phyloP scores from a whole-genome alignment of 1,140 invertebrate species.

The Saccostrea cuccullata region DNA sequence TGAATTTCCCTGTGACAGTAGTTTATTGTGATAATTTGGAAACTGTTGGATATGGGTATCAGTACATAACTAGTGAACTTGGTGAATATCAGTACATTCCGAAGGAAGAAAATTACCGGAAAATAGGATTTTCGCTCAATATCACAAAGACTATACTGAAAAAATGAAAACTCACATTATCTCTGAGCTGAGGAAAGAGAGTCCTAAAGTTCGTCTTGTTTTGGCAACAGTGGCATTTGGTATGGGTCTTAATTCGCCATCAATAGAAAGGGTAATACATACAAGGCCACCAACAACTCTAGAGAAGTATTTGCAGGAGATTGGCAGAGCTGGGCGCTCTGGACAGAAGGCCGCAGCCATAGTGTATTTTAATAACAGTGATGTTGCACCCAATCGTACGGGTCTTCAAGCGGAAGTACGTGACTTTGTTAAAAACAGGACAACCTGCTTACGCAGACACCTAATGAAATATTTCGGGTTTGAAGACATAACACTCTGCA shows the following conservation, averaged over 20 bases:
- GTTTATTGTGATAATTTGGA: constrained; percentile 28
- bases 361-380: constrained; percentile 58
- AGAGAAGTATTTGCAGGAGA: too few relatives aligned
- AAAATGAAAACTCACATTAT: constrained; percentile 57
- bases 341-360: constrained; percentile 51
- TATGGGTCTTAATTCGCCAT: constrained; percentile 34
- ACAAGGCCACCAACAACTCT: too few relatives aligned
- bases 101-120: constrained; percentile 44
- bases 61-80: background rate
- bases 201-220: constrained; percentile 49
- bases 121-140: constrained; percentile 57
- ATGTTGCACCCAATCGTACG: constrained; percentile 37
- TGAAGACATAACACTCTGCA: too few relatives aligned
- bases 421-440: constrained; percentile 43
- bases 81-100: background rate
- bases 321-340: too few relatives aligned
- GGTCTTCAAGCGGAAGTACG: constrained; percentile 33
- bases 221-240: constrained; percentile 58
- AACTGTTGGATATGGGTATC: background rate
- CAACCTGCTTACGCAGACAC: constrained; percentile 34
- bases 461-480: constrained; percentile 38
- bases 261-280: too few relatives aligned
- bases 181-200: constrained; percentile 42
- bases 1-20: background rate
- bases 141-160: constrained; percentile 52